Evolutionary conservation across 2,113 vertebrate genomes (phyloP), one percentile per base, ranked within the genome.

Genomic region (Poicephalus gulielmi): DNA sequence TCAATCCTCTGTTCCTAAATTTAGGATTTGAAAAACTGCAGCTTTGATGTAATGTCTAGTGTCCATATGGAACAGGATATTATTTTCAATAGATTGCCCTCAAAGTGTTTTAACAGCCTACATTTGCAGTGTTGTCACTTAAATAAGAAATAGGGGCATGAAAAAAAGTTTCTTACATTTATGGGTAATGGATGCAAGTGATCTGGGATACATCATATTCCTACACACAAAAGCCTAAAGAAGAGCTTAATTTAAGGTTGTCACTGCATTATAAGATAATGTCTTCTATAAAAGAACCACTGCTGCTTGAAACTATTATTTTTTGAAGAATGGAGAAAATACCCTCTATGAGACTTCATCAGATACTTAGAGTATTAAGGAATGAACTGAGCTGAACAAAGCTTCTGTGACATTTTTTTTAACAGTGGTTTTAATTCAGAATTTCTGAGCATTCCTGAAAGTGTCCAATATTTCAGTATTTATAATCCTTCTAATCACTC

Each of bases 61-160:
- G 67, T 57, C 79, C 87, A 74, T 91, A 90, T 96, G 92, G 87
- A 94, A 60, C 17, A 69, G 43, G 49, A 47, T 88, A 66, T 57
- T 89, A 57, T 88, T 90, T 96, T 86, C 76, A 88, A 37, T 60
- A 44, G n/a, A n/a, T 57, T 93, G 66, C 57, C 74, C 66, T 95
- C 69, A 46, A 88, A 52, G 43, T 64, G 39, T 95, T 96, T 86
- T 83, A 86, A 46, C 57, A 88, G 35, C 80, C 83, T 86, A 82
- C 63, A 17, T 88, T 70, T 88, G 33, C 57, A 64, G 17, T 57
- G 19, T 85, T 94, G 66, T 74, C 46, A 53, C 50, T 92, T 88
- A 78, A 86, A 41, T 68, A 88, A 88, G 20, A 83, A 81, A 66
- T 27, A 68, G 9, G 22, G 69, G 18, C 35, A 75, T 28, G 18